These are phyloP conservation scores for Ectobius pallidus DNA, from an alignment of 2,888 invertebrate species.

Conservation along the genomic window DNA sequence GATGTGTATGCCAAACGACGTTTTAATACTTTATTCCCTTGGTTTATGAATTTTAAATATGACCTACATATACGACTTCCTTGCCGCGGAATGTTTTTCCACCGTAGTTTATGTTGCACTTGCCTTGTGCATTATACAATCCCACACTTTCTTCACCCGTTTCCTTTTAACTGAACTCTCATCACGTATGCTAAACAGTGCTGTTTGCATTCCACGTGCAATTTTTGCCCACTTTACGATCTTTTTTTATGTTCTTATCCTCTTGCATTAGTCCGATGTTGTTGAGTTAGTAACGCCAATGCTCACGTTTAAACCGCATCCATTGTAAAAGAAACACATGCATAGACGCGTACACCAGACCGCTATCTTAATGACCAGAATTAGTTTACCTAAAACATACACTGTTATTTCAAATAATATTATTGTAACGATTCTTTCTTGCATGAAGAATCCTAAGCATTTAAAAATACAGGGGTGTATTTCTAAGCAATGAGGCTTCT, in stretches of 20 bases:
- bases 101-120: too few relatives aligned
- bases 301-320: too few relatives aligned
- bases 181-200: not conserved
- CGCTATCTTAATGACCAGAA: too few relatives aligned
- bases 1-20: not conserved
- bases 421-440: too few relatives aligned
- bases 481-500: too few relatives aligned
- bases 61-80: not conserved
- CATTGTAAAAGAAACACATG: too few relatives aligned
- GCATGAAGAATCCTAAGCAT: too few relatives aligned
- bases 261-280: not conserved
- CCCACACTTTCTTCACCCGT: not conserved
- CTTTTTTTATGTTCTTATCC: not conserved
- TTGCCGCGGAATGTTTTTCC: too few relatives aligned
- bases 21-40: not conserved
- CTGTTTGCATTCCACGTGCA: not conserved
- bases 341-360: too few relatives aligned
- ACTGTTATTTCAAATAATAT: too few relatives aligned
- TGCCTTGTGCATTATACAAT: not conserved
- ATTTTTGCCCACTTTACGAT: not conserved
- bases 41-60: conserved; percentile 6
- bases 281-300: not conserved
- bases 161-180: not conserved
- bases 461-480: too few relatives aligned
- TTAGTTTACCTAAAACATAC: too few relatives aligned